Conservation (phyloP, 2,113 vertebrate species). For the Trogon melanurus region DNA sequence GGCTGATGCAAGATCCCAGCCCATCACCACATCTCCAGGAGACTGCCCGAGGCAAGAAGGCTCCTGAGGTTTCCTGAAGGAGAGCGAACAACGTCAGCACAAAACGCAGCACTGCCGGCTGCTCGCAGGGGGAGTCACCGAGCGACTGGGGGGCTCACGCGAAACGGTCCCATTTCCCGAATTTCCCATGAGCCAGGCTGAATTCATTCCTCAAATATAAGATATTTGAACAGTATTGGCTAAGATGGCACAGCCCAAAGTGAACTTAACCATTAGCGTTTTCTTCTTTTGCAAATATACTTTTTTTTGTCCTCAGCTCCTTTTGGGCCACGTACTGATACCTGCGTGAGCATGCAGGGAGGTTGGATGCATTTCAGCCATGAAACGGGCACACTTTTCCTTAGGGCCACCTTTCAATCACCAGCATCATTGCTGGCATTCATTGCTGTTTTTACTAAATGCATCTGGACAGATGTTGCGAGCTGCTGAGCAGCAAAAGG, state of each 20-base stretch:
- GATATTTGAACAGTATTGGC: neutral
- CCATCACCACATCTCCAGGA: neutral
- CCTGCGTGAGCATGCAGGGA: fast-evolving
- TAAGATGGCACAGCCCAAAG: neutral
- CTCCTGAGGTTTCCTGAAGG: neutral
- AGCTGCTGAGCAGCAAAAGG: neutral
- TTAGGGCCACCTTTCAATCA: neutral
- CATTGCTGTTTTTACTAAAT: neutral
- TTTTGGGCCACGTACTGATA: neutral
- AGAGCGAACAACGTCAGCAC: neutral
- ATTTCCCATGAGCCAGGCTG: neutral
- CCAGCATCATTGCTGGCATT: neutral
- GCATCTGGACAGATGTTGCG: neutral
- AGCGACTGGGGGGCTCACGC: fast-evolving
- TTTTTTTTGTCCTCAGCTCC: neutral
- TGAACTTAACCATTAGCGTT: neutral
- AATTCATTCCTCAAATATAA: neutral
- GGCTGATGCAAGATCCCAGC: neutral
- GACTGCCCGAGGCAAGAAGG: neutral
- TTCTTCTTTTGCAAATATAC: fast-evolving
- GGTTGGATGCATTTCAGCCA: fast-evolving
- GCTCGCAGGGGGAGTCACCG: neutral
- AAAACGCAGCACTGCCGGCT: fast-evolving
- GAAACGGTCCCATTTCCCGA: neutral
- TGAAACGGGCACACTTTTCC: neutral